Evolutionary conservation across 2,888 invertebrate species (phyloP).

Genomic region (Spisula subtruncata): DNA sequence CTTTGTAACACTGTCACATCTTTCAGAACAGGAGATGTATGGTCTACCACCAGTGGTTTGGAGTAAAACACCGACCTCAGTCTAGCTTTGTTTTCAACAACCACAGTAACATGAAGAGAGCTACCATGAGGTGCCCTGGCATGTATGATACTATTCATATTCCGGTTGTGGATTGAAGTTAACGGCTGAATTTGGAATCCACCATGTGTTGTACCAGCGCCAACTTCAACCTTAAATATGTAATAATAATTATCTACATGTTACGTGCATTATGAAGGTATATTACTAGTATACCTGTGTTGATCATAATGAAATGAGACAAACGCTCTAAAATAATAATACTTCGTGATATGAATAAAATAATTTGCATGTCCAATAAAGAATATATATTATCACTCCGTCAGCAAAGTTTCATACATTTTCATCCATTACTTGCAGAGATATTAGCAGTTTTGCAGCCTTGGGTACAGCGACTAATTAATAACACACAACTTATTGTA

Average conservation of each 20-base stretch:
- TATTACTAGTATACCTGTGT: not conserved
- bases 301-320: not conserved
- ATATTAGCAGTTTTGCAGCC: too few relatives aligned
- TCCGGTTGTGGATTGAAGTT: constrained; percentile 29
- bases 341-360: too few relatives aligned
- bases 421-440: too few relatives aligned
- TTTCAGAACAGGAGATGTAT: constrained; percentile 57
- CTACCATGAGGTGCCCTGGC: constrained; percentile 57
- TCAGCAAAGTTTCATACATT: too few relatives aligned
- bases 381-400: too few relatives aligned
- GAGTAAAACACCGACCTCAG: constrained; percentile 52
- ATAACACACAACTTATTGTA: too few relatives aligned
- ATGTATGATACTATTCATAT: constrained; percentile 43
- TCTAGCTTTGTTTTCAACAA: constrained; percentile 67
- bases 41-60: constrained; percentile 58
- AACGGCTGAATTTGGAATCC: constrained; percentile 67
- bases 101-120: constrained; percentile 55
- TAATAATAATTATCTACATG: too few relatives aligned
- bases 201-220: constrained; percentile 67
- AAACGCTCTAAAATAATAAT: too few relatives aligned
- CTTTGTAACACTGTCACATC: not conserved
- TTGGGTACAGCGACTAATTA: too few relatives aligned
- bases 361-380: too few relatives aligned
- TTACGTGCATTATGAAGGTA: too few relatives aligned
- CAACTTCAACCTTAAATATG: constrained; percentile 40